Evolutionary conservation across 1,140 invertebrate genomes (phyloP), one percentile per base, ranked within the genome.

Genomic region (Scaptomyza montana): DNA sequence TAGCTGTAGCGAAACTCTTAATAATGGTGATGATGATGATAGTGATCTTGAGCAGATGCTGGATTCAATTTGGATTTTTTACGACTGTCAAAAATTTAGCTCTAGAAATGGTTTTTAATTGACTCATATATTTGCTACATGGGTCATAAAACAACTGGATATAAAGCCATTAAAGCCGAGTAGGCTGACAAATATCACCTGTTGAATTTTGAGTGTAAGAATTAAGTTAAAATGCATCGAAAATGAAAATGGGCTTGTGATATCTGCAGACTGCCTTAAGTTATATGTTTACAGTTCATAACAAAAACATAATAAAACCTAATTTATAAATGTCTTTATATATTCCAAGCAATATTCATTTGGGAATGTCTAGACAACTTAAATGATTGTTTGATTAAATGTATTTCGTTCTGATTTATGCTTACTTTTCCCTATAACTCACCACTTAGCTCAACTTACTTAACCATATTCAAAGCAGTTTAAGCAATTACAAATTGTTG

Each of bases 71-170:
- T 39, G 30, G 36, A 12, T 21, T 54, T 66, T 71, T 66, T 72
- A 66, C 33, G 63, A 49, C 55, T 55, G 33, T 28, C 33, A 36
- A 25, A 72, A 62, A 66, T 72, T 46, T 62, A 72, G 62, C 54
- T 72, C 54, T 49, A 33, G 21, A 41, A 51, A 30, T 46, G 8
- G 8, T 71, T 71, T 55, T 71, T 71, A 71, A 71, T 71, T 71
- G 60, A 56, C 51, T 47, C 55, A 45, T 49, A 53, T 25, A 49
- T 57, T 55, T 57, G 63, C 56, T n/a, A 51, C 28, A 61, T 53
- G 47, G 49, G 41, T 30, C 19, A 63, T 69, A 69, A 63, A 63
- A 19, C 33, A 56, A 47, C 13, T 13, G 46, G 41, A n/a, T 19
- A 28, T 4, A 39, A 47, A 65, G 8, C 12, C 12, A 43, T 12